Evolutionary conservation across 2,888 invertebrate species (phyloP).

Genomic region (Falcaria lacertinaria): DNA sequence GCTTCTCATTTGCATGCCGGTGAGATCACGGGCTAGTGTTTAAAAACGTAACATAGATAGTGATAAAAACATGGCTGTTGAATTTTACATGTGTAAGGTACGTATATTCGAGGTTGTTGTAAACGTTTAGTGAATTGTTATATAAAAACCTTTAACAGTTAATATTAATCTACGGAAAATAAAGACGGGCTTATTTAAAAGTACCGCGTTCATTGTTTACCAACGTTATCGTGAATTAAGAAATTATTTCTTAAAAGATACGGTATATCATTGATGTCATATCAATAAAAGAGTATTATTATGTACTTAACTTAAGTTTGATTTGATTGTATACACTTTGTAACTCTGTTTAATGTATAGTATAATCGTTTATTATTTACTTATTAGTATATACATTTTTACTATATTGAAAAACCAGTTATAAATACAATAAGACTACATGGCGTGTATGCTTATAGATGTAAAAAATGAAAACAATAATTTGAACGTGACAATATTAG

Average conservation of each 20-base stretch:
- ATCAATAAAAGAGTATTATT: slow-evolving; percentile 34
- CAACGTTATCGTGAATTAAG: slow-evolving; percentile 6
- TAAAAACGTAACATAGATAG: slow-evolving; percentile 37
- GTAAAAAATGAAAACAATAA: slow-evolving; percentile 20
- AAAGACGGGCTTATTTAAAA: slow-evolving; percentile 21
- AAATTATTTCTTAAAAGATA: slow-evolving; percentile 12
- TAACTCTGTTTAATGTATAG: background rate
- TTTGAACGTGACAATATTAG: slow-evolving; percentile 50
- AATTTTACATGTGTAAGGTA: slow-evolving; percentile 60
- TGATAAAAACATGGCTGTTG: slow-evolving; percentile 75
- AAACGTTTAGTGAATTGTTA: slow-evolving; percentile 53
- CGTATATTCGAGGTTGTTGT: slow-evolving; percentile 67
- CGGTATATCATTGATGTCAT: slow-evolving; percentile 57
- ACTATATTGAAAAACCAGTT: slow-evolving; percentile 2
- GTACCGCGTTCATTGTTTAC: background rate
- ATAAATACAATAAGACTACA: slow-evolving; percentile 16
- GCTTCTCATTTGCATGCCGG: too few species aligned
- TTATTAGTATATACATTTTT: slow-evolving; percentile 2
- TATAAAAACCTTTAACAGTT: slow-evolving; percentile 32
- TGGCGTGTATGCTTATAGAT: background rate
- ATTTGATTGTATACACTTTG: background rate
- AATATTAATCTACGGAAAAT: slow-evolving; percentile 47
- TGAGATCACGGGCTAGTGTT: too few species aligned
- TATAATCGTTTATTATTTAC: background rate
- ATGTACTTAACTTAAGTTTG: slow-evolving; percentile 6